Evolutionary conservation across 2,888 invertebrate species (phyloP).

Genomic region (Colletes collaris): DNA sequence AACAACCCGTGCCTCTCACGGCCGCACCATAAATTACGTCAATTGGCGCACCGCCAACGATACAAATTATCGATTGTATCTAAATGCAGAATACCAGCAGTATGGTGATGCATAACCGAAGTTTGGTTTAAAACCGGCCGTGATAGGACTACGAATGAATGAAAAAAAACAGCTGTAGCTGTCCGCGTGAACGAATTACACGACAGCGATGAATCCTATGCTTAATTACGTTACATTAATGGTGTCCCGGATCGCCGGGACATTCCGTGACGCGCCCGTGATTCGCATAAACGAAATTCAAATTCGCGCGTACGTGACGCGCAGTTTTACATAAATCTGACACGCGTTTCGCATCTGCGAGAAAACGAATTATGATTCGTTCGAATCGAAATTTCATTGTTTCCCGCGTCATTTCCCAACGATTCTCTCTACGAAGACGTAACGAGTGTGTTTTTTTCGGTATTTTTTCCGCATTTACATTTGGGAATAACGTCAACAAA

Average conservation of each 20-base stretch:
- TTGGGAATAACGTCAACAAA: too few species aligned
- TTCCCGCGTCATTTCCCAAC: neutral
- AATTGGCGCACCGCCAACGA: constrained; percentile 42
- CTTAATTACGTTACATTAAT: constrained; percentile 46
- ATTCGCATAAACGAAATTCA: constrained; percentile 8
- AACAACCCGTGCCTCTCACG: constrained; percentile 36
- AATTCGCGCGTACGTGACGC: neutral
- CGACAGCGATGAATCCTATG: constrained; percentile 5
- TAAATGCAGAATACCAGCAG: constrained; percentile 36
- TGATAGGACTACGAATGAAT: constrained; percentile 19
- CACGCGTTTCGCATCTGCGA: neutral
- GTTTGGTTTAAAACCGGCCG: constrained; percentile 22
- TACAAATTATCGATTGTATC: constrained; percentile 45
- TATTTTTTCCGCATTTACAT: too few species aligned
- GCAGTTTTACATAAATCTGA: constrained; percentile 20
- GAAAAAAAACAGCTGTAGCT: neutral
- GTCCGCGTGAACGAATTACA: constrained; percentile 16
- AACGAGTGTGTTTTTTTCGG: too few species aligned
- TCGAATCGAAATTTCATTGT: neutral
- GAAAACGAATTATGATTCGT: constrained; percentile 13
- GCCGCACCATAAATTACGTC: constrained; percentile 41
- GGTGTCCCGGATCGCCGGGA: constrained; percentile 1
- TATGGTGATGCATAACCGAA: constrained; percentile 5
- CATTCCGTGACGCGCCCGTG: constrained; percentile 7
- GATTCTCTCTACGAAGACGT: neutral